Conservation (phyloP, 2,113 vertebrate genomes). For the Oenanthe oenanthe region DNA sequence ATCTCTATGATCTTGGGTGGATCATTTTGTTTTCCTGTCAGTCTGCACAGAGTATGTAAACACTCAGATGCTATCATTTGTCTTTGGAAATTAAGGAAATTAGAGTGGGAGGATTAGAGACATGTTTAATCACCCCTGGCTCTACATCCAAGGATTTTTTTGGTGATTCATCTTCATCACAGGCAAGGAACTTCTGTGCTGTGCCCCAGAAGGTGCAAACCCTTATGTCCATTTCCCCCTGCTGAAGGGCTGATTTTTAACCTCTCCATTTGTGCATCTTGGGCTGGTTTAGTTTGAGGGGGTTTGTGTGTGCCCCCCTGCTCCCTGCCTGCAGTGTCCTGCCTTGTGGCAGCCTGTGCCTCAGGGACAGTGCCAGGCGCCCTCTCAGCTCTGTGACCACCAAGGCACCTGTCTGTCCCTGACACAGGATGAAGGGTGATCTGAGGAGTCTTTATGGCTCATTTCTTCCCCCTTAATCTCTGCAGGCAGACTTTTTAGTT, state of each 20-base stretch:
- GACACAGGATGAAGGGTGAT: background rate
- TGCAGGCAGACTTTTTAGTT: background rate
- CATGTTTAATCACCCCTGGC: background rate
- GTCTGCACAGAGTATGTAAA: background rate
- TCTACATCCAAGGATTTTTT: background rate
- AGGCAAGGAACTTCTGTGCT: background rate
- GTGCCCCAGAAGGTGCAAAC: background rate
- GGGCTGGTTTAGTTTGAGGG: background rate
- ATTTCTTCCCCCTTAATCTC: background rate
- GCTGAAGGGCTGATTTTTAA: background rate
- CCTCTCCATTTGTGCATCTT: background rate
- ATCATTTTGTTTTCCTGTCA: background rate
- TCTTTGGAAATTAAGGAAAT: constrained; percentile 19
- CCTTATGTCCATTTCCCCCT: background rate
- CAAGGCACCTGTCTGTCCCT: background rate
- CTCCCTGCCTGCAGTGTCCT: background rate
- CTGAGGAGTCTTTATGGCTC: background rate
- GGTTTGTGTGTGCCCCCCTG: background rate
- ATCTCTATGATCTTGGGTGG: background rate
- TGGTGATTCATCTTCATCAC: background rate
- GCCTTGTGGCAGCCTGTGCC: background rate
- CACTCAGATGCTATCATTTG: background rate
- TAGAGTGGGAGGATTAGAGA: constrained; percentile 6
- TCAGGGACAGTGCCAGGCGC: background rate
- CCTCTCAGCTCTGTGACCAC: background rate